Percentiles rank a stretch among this genome's conserved stretches.
These are phyloP conservation scores for Pogoniulus pusillus DNA, from an alignment of 2,797 vertebrate genomes.

Conservation along the genomic window DNA sequence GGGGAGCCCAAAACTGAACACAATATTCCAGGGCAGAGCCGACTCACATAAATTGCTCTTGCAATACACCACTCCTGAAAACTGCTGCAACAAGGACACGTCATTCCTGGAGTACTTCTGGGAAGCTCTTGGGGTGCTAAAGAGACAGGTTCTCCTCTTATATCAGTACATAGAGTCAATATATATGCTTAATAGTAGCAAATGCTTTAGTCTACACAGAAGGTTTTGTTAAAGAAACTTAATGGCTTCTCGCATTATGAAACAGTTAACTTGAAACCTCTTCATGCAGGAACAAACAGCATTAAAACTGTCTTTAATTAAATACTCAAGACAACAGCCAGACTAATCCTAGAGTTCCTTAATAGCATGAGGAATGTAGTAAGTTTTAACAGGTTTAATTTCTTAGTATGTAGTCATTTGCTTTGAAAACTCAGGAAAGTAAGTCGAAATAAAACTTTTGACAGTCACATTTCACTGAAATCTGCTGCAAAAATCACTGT, in stretches of 20 bases:
- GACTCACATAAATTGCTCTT: neutral
- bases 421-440: neutral
- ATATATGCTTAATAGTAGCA: neutral
- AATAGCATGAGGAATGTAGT: conserved; percentile 45
- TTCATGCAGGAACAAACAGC: neutral
- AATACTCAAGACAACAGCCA: neutral
- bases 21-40: too few relatives aligned
- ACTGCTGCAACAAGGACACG: neutral
- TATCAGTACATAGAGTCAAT: neutral
- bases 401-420: neutral
- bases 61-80: neutral
- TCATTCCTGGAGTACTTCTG: neutral
- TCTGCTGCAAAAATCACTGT: neutral
- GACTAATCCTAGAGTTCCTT: conserved; percentile 26
- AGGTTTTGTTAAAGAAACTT: neutral
- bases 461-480: neutral
- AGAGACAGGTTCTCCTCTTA: neutral
- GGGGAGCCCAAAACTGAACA: too few relatives aligned
- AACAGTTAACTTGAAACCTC: conserved; percentile 4
- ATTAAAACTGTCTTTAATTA: conserved; percentile 19
- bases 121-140: neutral
- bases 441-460: neutral
- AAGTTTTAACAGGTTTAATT: conserved; percentile 22
- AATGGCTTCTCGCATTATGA: neutral
- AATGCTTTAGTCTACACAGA: neutral